phyloP scores from a whole-genome alignment of 1,140 invertebrate genomes.

The Babylonia areolata region DNA sequence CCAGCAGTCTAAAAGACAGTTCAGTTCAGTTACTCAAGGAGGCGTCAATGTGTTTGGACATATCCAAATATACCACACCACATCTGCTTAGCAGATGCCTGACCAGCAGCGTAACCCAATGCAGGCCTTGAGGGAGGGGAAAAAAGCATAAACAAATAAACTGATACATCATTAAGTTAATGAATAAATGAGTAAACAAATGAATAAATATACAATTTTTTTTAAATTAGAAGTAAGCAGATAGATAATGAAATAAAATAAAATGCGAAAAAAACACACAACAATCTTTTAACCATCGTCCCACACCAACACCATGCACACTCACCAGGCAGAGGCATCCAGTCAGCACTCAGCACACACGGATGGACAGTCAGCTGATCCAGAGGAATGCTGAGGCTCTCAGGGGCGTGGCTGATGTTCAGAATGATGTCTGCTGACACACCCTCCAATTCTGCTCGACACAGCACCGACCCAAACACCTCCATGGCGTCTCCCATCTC shows the following conservation, averaged over 20 bases:
- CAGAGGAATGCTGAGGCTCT: slow-evolving; percentile 56
- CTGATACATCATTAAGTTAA: no score
- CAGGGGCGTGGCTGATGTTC: slow-evolving; percentile 59
- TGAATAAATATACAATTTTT: no score
- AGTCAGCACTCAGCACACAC: slow-evolving; percentile 63
- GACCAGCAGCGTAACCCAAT: no score
- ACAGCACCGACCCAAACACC: slow-evolving; percentile 69
- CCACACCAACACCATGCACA: not conserved
- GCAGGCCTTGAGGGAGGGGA: no score
- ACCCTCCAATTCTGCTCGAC: slow-evolving; percentile 70
- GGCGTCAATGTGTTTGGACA: no score
- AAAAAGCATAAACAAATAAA: no score
- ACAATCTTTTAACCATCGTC: no score
- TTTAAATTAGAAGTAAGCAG: not conserved
- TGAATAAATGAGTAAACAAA: no score
- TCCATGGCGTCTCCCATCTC: slow-evolving; percentile 64
- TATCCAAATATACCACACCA: no score
- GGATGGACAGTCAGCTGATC: slow-evolving; percentile 68
- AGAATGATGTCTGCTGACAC: slow-evolving; percentile 63
- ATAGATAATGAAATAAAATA: not conserved
- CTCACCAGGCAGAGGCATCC: not conserved
- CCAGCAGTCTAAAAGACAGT: no score
- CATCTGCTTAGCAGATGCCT: no score
- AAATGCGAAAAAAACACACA: not conserved
- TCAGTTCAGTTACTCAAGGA: no score